Evolutionary conservation across 2,113 vertebrate genomes (phyloP), one percentile per base, ranked within the genome.

Genomic region (Rhinolophus sinicus): DNA sequence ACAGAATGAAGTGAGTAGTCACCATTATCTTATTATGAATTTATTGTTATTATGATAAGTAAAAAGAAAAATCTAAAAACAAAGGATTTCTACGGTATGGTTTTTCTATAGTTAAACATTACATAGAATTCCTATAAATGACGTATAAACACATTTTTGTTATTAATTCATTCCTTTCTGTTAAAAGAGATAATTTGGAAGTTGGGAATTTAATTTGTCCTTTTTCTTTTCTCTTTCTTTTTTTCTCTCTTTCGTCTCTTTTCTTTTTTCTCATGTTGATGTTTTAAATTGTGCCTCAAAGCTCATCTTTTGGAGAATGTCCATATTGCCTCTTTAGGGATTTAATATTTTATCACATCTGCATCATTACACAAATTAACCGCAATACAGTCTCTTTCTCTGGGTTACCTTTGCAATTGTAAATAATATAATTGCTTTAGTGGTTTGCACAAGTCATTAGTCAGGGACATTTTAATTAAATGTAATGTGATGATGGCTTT

Each of bases 361-460:
- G 14, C 85, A 62, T 97, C 82, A 96, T 97, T 94, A 95, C 40
- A 91, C 77, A 94, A 97, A 97, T 96, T 84, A 96, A 73, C 58
- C 52, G 56, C 86, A 97, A 95, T 54, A 96, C 16, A 67, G 91
- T 75, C 38, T 44, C 52, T 73, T 86, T 97, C 38, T 85, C 35
- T 87, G 78, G 33, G 72, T 95, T 96, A 96, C 81, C 73, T 93
- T 97, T 96, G 73, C 56, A 67, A 75, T 62, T 88, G 73, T 85
- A 94, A 93, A 78, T 91, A 6, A 30, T 81, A 38, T 86, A 86
- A 92, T 96, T 95, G 50, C 35, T 67, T 94, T 73, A 82, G 64
- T 56, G 35, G 85, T 24, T 89, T 93, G 47, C 24, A 77, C 38
- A 81, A 83, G 14, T 75, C 56, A 88, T 83, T 90, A 91, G 47